A percentile compares a stretch with the other conserved stretches of the same genome.
These are phyloP conservation scores for Hippopotamus amphibius DNA, from an alignment of 2,113 vertebrate species.

Conservation along the genomic window DNA sequence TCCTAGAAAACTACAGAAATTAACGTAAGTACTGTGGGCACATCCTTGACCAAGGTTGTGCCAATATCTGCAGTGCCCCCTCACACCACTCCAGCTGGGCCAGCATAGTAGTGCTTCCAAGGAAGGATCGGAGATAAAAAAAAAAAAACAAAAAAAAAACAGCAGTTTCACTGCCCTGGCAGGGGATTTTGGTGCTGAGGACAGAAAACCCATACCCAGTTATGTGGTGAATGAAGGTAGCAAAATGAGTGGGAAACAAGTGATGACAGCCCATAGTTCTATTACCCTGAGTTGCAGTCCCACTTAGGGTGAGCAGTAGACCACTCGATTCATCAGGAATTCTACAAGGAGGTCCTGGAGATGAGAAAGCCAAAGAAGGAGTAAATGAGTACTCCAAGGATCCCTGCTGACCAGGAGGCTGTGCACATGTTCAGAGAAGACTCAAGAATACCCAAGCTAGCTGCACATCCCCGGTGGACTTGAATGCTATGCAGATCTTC, in stretches of 20 bases:
- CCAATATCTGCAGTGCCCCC: not conserved
- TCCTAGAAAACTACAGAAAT: not conserved
- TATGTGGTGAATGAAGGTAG: not conserved
- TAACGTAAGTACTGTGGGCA: not conserved
- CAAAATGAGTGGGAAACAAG: not conserved
- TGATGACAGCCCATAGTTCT: not conserved
- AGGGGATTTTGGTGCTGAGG: not conserved
- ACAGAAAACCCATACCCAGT: not conserved
- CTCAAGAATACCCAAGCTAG: accelerated
- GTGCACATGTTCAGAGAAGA: not conserved
- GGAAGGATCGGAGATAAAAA: not conserved
- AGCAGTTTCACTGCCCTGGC: not conserved
- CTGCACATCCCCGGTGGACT: not conserved
- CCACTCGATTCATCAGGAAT: not conserved
- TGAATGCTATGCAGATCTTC: not conserved
- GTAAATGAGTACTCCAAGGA: not conserved
- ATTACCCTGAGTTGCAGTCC: not conserved
- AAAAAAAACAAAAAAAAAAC: not conserved
- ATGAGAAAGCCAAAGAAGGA: not conserved
- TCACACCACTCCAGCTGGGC: not conserved
- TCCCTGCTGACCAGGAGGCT: not conserved
- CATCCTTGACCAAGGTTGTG: not conserved
- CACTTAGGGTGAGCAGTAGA: not conserved
- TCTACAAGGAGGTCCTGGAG: not conserved
- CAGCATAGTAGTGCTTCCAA: not conserved